Conservation (phyloP, 2,888 invertebrate species). For the Rotaria socialis region DNA sequence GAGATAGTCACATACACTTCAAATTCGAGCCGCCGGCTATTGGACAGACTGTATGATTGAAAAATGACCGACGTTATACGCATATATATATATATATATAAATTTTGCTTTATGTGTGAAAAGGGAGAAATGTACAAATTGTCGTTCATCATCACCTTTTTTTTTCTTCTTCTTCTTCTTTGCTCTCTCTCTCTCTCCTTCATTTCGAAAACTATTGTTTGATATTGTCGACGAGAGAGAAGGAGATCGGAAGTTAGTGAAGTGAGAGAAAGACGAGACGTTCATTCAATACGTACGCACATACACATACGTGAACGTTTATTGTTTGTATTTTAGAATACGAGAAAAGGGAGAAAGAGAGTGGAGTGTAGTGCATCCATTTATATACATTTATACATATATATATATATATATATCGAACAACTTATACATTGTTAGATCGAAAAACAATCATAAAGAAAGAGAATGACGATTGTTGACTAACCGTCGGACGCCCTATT, state of each 20-base stretch:
- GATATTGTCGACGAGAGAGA: slow-evolving; percentile 9
- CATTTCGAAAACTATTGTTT: not conserved
- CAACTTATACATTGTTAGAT: slow-evolving; percentile 20
- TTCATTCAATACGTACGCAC: not conserved
- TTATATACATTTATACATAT: not conserved
- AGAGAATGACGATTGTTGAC: slow-evolving; percentile 5
- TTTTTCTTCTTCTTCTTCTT: not conserved
- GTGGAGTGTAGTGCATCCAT: slow-evolving; percentile 26
- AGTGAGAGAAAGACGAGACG: slow-evolving; percentile 29
- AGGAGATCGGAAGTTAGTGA: slow-evolving; percentile 25
- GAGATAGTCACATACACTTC: slow-evolving; percentile 19
- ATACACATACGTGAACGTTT: slow-evolving; percentile 18
- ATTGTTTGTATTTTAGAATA: slow-evolving; percentile 27
- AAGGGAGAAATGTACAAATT: slow-evolving; percentile 19
- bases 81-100: too few relatives aligned
- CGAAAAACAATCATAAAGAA: slow-evolving; percentile 15
- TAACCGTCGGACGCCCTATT: not conserved
- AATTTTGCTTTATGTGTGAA: not conserved
- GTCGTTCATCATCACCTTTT: slow-evolving; percentile 29
- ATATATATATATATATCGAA: slow-evolving; percentile 1
- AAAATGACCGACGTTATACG: not conserved
- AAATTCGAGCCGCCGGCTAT: not conserved
- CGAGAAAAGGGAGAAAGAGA: not conserved
- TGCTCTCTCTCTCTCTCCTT: not conserved
- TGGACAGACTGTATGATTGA: not conserved